Conservation (phyloP, 2,797 vertebrate genomes). For the Hemibagrus guttatus region DNA sequence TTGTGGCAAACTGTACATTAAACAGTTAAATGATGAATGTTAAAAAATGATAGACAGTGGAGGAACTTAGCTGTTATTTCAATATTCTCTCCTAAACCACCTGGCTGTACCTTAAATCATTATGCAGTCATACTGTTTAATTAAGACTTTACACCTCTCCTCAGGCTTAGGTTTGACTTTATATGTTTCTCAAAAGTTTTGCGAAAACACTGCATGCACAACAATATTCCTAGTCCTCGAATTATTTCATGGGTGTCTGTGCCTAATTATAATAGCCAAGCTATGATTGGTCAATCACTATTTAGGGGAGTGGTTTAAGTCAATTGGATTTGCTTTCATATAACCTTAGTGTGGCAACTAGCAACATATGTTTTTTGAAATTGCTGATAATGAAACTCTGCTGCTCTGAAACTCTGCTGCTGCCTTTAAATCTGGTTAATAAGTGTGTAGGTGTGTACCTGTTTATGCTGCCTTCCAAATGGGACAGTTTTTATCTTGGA, state of each 20-base stretch:
- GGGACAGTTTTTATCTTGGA: constrained; percentile 6
- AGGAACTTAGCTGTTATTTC: background rate
- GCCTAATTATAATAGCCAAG: background rate
- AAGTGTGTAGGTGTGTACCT: constrained; percentile 3
- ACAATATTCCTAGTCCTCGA: background rate
- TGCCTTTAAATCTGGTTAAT: constrained; percentile 3
- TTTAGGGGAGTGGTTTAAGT: background rate
- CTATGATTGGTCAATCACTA: background rate
- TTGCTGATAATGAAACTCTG: background rate
- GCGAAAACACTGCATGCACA: background rate
- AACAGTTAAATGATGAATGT: background rate
- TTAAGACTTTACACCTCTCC: background rate
- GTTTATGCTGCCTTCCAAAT: constrained; percentile 25
- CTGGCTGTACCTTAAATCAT: background rate
- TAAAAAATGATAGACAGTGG: background rate
- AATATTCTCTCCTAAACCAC: background rate
- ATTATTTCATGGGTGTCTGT: background rate
- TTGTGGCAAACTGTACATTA: background rate
- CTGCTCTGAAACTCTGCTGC: constrained; percentile 14
- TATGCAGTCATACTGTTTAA: background rate
- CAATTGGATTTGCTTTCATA: background rate
- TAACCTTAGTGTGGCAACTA: background rate
- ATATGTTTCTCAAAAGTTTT: background rate
- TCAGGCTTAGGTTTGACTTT: no score
- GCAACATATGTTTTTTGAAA: background rate